Evolutionary conservation across 2,797 vertebrate species (phyloP).

Genomic region (Streptopelia turtur): DNA sequence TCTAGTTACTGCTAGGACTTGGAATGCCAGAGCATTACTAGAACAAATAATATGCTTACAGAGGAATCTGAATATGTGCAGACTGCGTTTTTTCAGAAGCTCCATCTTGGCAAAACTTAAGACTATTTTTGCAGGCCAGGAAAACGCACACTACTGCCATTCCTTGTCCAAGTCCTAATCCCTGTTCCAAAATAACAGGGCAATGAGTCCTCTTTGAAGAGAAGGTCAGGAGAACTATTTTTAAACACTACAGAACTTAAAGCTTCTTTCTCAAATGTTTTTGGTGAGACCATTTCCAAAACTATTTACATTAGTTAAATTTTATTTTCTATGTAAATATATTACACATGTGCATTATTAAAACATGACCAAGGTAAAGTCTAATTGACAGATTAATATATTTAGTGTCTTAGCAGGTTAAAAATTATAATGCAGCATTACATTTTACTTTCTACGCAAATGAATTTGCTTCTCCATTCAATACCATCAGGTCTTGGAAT

Average conservation of each 20-base stretch:
- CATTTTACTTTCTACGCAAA: conserved; percentile 93
- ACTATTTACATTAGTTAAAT: background rate
- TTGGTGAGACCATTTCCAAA: background rate
- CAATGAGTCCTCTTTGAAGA: conserved; percentile 24
- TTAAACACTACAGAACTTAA: conserved; percentile 28
- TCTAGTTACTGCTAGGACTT: background rate
- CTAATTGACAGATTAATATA: background rate
- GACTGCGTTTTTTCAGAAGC: background rate
- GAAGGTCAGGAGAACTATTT: conserved; percentile 67
- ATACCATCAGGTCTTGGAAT: conserved; percentile 82
- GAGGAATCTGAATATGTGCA: background rate
- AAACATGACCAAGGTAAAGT: background rate
- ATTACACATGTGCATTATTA: background rate
- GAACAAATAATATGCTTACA: background rate
- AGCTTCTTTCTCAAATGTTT: conserved; percentile 57
- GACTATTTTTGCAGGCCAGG: background rate
- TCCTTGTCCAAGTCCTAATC: background rate
- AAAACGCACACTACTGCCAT: background rate
- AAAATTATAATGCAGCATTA: background rate
- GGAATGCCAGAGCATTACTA: background rate
- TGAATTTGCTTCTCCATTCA: conserved; percentile 93
- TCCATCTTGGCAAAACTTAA: background rate
- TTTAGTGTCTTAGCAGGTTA: background rate
- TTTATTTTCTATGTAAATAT: background rate
- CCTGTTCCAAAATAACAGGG: conserved; percentile 28